phyloP scores from a whole-genome alignment of 2,888 invertebrate species.

The Nowickia ferox region DNA sequence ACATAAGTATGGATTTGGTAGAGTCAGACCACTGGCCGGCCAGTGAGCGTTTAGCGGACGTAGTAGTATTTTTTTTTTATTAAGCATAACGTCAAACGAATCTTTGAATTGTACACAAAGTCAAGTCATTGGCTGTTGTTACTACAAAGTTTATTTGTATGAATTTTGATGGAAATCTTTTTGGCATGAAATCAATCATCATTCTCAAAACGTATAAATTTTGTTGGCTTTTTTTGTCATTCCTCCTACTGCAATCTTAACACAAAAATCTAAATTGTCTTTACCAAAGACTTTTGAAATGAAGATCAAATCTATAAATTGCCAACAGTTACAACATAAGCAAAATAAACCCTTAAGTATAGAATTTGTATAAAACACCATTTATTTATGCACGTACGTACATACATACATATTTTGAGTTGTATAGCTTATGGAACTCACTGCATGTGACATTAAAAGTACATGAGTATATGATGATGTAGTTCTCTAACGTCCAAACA shows the following conservation, averaged over 20 bases:
- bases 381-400: conserved; percentile 27
- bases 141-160: conserved; percentile 2
- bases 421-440: conserved; percentile 14
- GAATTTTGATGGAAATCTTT: conserved; percentile 67
- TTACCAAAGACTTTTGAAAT: conserved; percentile 15
- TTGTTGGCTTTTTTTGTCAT: conserved; percentile 30
- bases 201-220: conserved; percentile 65
- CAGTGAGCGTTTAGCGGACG: background rate
- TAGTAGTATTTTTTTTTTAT: background rate
- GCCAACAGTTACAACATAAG: conserved; percentile 33
- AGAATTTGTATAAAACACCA: conserved; percentile 26
- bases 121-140: conserved; percentile 43
- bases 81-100: background rate
- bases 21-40: conserved; percentile 30
- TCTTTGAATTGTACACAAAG: background rate
- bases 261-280: conserved; percentile 58
- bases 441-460: conserved; percentile 58
- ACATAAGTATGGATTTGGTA: conserved; percentile 36
- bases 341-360: conserved; percentile 58
- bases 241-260: conserved; percentile 55
- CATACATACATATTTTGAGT: too few species aligned
- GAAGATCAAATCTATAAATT: conserved; percentile 53
- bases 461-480: background rate
- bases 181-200: conserved; percentile 72
- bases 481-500: conserved; percentile 20